Evolutionary conservation across 2,888 invertebrate genomes (phyloP), one percentile per base, ranked within the genome.

Genomic region (Ryuthela nishihirai): DNA sequence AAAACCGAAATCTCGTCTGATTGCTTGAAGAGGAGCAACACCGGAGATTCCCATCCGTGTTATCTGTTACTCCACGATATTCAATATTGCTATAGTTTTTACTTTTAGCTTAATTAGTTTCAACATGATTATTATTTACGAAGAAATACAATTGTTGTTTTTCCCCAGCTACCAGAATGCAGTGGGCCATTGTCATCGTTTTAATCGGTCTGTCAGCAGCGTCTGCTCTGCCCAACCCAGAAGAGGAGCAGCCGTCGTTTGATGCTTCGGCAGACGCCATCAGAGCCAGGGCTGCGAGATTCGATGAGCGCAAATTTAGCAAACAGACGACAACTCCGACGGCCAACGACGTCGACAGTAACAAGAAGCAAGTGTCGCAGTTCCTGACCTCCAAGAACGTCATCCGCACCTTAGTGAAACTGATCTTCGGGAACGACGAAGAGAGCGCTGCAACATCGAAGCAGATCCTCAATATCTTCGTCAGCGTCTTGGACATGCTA

Each of bases 401-500:
- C 9, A 55, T 68, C 21, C 64, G 61, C 29, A 67, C 66, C 10
- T 35, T 65, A 6, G 60, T 67, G 6, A 68, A 68, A 48, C 39
- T 68, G 23, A 54, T 68, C n/a, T 67, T 67, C 34, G 68, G 68
- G 5, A 62, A 55, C 18, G 64, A 64, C 24, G 67, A 68, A 25
- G 68, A 68, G 34, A 64, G 64, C 38, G 54, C 65, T 1, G 68
- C 67, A 0, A 68, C 67, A 6, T 68, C 68, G 1, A 50, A 67
- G 23, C 66, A 68, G 42, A 66, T 68, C 12, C 36, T 68, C 4
- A 64, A 62, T 26, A 54, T 68, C 32, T 53, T 68, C 17, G 67
- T 61, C 24, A 62, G 54, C 12, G 65, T 93, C 39, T 77, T 93
- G 78, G 92, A 93, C 71, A 91, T 92, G 54, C 77, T 93, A 72